Conservation (phyloP, 2,113 vertebrate species). For the Ammospiza nelsoni region DNA sequence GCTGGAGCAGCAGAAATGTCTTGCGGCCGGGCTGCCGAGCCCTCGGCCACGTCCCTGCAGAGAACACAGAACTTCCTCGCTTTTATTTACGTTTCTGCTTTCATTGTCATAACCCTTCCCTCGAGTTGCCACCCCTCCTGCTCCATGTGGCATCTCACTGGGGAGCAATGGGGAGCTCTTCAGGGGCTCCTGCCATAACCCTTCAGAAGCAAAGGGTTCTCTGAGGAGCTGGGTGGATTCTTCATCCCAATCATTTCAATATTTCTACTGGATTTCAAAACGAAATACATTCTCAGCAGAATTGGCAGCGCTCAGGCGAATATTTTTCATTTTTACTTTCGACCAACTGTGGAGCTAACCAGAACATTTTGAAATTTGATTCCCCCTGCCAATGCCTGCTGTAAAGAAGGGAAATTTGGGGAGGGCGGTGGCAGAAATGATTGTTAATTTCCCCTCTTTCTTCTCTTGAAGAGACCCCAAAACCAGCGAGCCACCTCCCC, state of each 20-base stretch:
- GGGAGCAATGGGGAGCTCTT: conserved; percentile 65
- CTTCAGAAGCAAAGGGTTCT: conserved; percentile 47
- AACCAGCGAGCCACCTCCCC: background rate
- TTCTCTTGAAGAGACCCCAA: background rate
- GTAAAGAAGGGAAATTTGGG: conserved; percentile 36
- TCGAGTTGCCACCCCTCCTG: conserved; percentile 61
- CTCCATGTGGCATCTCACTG: conserved; percentile 67
- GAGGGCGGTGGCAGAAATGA: conserved; percentile 15
- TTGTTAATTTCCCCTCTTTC: background rate
- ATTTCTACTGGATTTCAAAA: conserved; percentile 53
- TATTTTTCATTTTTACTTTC: conserved; percentile 67
- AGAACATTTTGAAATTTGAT: conserved; percentile 57
- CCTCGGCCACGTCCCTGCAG: background rate
- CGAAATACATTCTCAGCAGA: background rate
- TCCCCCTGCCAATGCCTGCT: conserved; percentile 27
- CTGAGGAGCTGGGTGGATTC: conserved; percentile 20
- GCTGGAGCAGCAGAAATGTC: background rate
- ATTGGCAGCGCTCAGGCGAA: conserved; percentile 15
- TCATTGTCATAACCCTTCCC: conserved; percentile 66
- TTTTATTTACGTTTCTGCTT: conserved; percentile 71
- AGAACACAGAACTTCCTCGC: conserved; percentile 64
- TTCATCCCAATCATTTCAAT: conserved; percentile 57
- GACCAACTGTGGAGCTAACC: conserved; percentile 57
- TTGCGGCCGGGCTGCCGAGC: conserved; percentile 8
- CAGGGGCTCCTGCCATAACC: conserved; percentile 45